Percentiles rank a stretch among this genome's conserved stretches.
These are phyloP conservation scores for Catajapyx aquilonaris DNA, from an alignment of 1,140 invertebrate species.

Conservation along the genomic window DNA sequence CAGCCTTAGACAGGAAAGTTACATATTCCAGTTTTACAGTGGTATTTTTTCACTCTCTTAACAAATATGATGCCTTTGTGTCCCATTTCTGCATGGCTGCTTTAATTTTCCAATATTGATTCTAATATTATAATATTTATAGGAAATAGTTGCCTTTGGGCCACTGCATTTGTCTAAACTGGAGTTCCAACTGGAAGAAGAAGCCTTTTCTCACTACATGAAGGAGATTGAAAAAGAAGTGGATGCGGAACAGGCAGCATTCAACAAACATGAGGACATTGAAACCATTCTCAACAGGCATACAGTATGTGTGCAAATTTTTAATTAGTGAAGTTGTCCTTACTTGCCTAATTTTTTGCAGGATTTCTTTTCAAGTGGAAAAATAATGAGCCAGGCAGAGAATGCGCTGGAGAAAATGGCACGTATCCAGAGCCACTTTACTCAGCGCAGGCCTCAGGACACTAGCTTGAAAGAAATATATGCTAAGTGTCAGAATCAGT, in stretches of 20 bases:
- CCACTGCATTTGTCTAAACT: slow-evolving; percentile 66
- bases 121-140: too few relatives aligned
- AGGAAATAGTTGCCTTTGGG: slow-evolving; percentile 48
- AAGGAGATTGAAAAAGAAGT: slow-evolving; percentile 78
- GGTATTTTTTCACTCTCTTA: too few relatives aligned
- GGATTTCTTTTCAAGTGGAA: background rate
- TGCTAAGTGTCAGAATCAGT: slow-evolving; percentile 42
- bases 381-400: slow-evolving; percentile 37
- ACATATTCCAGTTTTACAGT: too few relatives aligned
- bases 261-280: slow-evolving; percentile 65
- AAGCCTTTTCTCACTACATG: slow-evolving; percentile 58
- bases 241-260: slow-evolving; percentile 59
- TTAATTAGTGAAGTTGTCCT: too few relatives aligned
- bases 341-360: background rate
- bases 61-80: too few relatives aligned
- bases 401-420: slow-evolving; percentile 51
- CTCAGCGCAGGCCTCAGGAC: slow-evolving; percentile 39
- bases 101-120: too few relatives aligned
- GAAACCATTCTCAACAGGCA: slow-evolving; percentile 53
- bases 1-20: too few relatives aligned
- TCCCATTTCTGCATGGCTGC: too few relatives aligned
- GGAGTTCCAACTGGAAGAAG: slow-evolving; percentile 73
- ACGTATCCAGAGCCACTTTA: slow-evolving; percentile 39
- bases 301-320: slow-evolving; percentile 20
- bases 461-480: slow-evolving; percentile 36